A percentile compares a stretch with the other conserved stretches of the same genome.
phyloP scores from a whole-genome alignment of 2,797 vertebrate genomes.

The Coluber constrictor region DNA sequence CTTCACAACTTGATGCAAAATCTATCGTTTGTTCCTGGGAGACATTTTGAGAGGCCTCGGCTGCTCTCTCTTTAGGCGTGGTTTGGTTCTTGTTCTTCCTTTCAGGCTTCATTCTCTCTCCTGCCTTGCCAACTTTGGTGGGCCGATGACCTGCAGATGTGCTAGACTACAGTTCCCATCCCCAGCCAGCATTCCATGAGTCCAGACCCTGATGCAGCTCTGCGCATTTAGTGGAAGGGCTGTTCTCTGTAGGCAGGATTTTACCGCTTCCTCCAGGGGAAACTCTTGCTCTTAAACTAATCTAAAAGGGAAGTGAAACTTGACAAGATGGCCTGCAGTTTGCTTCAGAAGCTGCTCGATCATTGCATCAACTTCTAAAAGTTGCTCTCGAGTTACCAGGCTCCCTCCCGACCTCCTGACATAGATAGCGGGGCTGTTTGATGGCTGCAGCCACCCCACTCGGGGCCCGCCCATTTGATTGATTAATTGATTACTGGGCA shows the following conservation, averaged over 20 bases:
- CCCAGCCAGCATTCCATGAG: neutral
- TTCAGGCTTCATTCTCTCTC: neutral
- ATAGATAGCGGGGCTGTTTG: neutral
- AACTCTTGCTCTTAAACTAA: slow-evolving; percentile 48
- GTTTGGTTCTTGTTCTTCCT: neutral
- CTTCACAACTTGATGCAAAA: neutral
- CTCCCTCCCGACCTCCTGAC: neutral
- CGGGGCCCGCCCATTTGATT: neutral
- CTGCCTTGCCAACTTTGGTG: neutral
- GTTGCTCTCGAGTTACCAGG: neutral
- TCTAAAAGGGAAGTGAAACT: slow-evolving; percentile 52
- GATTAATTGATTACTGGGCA: neutral
- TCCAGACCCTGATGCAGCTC: neutral
- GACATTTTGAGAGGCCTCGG: neutral
- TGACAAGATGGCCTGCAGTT: slow-evolving; percentile 33
- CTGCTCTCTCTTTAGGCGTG: neutral
- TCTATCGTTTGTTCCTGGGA: neutral
- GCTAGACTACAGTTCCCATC: neutral
- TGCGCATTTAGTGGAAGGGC: fast-evolving
- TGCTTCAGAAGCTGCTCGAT: neutral
- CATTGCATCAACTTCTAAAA: neutral
- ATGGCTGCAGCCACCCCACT: neutral
- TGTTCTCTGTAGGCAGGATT: neutral
- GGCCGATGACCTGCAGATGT: neutral
- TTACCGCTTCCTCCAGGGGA: slow-evolving; percentile 48